A percentile compares a stretch with the other conserved stretches of the same genome.
These are phyloP conservation scores for Drosophila kohkoa DNA, from an alignment of 1,140 invertebrate genomes.

Conservation along the genomic window DNA sequence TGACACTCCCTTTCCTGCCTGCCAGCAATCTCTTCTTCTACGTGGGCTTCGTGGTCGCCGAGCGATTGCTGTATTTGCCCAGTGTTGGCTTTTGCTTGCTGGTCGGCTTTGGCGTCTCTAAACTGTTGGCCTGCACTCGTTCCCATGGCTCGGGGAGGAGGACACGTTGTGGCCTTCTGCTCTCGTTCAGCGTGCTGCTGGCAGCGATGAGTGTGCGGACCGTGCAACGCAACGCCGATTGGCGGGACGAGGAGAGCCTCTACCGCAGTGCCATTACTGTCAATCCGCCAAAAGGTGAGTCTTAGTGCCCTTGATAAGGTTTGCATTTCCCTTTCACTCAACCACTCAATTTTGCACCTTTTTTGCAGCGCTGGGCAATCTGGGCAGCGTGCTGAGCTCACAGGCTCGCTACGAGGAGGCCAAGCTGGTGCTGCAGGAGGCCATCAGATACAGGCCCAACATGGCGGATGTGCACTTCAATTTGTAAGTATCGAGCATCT, in stretches of 20 bases:
- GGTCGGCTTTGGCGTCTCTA: constrained; percentile 90
- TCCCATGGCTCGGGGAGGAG: constrained; percentile 64
- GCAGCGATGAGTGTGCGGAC: constrained; percentile 92
- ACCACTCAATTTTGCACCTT: neutral
- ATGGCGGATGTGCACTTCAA: constrained; percentile 99
- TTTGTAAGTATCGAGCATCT: constrained; percentile 91
- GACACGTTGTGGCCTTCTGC: constrained; percentile 85
- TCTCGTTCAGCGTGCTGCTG: constrained; percentile 87
- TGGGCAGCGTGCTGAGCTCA: constrained; percentile 95
- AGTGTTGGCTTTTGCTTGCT: constrained; percentile 98
- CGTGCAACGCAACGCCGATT: constrained; percentile 93
- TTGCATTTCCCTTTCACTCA: constrained; percentile 9
- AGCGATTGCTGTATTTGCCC: constrained; percentile 97
- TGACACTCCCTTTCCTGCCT: constrained; percentile 96
- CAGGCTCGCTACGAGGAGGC: constrained; percentile 94
- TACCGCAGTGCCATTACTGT: constrained; percentile 95
- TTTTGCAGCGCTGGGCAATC: constrained; percentile 93
- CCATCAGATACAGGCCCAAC: constrained; percentile 94
- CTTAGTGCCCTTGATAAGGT: neutral
- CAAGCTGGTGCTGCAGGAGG: constrained; percentile 93
- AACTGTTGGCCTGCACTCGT: constrained; percentile 79
- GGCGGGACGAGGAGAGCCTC: constrained; percentile 96
- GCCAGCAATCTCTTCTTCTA: constrained; percentile 97
- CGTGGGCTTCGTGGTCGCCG: constrained; percentile 98
- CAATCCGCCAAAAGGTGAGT: constrained; percentile 98